Base-by-base conservation (phyloP, 2,113 vertebrate genomes). In the Paratilapia polleni region DNA sequence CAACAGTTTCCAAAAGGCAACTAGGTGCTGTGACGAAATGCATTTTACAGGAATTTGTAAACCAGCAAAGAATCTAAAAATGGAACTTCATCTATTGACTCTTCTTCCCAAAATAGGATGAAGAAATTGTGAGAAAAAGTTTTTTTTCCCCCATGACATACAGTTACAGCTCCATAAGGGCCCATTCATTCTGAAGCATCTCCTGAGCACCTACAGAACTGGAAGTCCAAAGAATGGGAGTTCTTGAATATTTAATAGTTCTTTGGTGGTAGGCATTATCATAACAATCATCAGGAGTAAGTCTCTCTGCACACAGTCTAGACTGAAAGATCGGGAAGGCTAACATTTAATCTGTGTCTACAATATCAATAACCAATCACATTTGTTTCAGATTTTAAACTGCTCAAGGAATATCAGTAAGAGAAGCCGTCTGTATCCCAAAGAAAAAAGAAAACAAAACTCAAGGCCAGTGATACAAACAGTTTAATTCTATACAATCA, bases 401-500 rank as follows among this genome's bases (percentile, higher is more conserved):
- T 73, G 4, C 28, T 13, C 22, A 36, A 57, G 36, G 20, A 75
- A 43, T 11, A 60, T n/a, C 8, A 24, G 11, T 31, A 22, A 59
- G 34, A 77, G 24, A 41, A 73, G 43, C 66, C 47, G 43, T 24
- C 41, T 70, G 41, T 14, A 49, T 28, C 66, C 24, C 66, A 52
- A 73, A 52, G 43, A 2, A 60, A 15, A 77, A 24, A 58, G 5
- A 52, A 14, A 3, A 62, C 31, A 2, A 13, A n/a, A 2, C 34
- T 31, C n/a, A 49, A 4, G 73, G 20, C 12, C 14, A 80, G 43
- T 6, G 38, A 64, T 78, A 70, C 12, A 79, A 84, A 87, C n/a
- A 0, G 26, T 89, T 93, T 88, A 80, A 88, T 90, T 81, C 57
- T 19, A 26, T 82, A 86, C 76, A 88, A 79, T 81, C 70, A 76